Evolutionary conservation across 2,888 invertebrate genomes (phyloP).

Genomic region (Tachina lurida): DNA sequence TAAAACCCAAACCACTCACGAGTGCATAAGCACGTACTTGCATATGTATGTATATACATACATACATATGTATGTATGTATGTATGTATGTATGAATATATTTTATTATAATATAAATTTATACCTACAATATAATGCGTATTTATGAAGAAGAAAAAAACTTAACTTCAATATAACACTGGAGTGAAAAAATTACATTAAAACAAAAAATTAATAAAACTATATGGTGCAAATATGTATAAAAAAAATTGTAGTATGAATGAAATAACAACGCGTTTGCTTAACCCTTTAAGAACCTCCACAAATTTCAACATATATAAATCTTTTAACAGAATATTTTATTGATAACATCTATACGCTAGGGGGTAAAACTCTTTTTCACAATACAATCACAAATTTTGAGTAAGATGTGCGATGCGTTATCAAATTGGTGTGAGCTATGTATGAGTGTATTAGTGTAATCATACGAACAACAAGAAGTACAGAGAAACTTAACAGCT

Average conservation of each 20-base stretch:
- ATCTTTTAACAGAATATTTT: no score
- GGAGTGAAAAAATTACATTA: slow-evolving; percentile 5
- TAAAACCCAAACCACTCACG: slow-evolving; percentile 30
- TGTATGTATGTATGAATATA: background rate
- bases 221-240: slow-evolving; percentile 38
- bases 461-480: no score
- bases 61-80: background rate
- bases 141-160: no score
- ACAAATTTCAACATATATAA: no score
- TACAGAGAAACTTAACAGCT: no score
- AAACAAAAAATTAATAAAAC: slow-evolving; percentile 35
- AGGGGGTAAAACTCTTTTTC: no score
- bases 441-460: no score
- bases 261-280: slow-evolving; percentile 42
- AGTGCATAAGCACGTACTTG: no score
- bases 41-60: background rate
- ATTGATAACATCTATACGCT: no score
- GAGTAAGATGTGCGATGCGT: no score
- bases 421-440: no score
- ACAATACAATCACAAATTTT: no score
- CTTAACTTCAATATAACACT: background rate
- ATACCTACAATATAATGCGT: slow-evolving; percentile 40
- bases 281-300: slow-evolving; percentile 12
- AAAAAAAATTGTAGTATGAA: slow-evolving; percentile 21
- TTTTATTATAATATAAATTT: slow-evolving; percentile 15